phyloP scores from a whole-genome alignment of 1,140 invertebrate genomes.

The Apolygus lucorum region DNA sequence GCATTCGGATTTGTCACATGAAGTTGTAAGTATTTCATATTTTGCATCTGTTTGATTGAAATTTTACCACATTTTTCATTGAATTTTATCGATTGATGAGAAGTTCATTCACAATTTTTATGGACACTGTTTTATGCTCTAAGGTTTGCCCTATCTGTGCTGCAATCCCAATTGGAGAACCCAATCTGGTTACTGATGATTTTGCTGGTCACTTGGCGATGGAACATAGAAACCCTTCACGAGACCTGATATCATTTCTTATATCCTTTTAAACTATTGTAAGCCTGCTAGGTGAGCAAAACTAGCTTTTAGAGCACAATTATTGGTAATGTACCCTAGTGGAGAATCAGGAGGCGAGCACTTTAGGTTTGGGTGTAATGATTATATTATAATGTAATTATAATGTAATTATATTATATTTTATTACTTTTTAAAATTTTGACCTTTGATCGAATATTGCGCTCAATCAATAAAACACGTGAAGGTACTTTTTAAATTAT shows the following conservation, averaged over 20 bases:
- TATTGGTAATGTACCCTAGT: not conserved
- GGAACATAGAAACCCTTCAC: constrained; percentile 80
- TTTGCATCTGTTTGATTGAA: constrained; percentile 3
- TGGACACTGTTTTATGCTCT: constrained; percentile 21
- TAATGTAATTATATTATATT: too few species aligned
- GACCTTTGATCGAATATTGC: too few species aligned
- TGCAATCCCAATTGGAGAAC: constrained; percentile 87
- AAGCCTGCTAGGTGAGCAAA: not conserved
- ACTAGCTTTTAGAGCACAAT: not conserved
- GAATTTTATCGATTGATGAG: not conserved
- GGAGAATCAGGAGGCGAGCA: too few species aligned
- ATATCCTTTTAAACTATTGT: constrained; percentile 49
- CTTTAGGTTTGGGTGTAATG: too few species aligned
- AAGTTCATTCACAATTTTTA: not conserved
- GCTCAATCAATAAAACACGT: too few species aligned
- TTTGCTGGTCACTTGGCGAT: constrained; percentile 91
- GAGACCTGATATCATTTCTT: constrained; percentile 79
- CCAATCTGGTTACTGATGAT: constrained; percentile 95
- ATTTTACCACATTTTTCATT: not conserved
- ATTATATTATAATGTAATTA: too few species aligned
- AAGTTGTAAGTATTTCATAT: constrained; percentile 58
- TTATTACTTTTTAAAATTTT: too few species aligned
- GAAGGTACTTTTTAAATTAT: too few species aligned
- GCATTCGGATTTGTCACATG: constrained; percentile 73
- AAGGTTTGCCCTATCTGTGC: constrained; percentile 94